phyloP scores from a whole-genome alignment of 2,113 vertebrate genomes.

The Oreochromis spilurus region DNA sequence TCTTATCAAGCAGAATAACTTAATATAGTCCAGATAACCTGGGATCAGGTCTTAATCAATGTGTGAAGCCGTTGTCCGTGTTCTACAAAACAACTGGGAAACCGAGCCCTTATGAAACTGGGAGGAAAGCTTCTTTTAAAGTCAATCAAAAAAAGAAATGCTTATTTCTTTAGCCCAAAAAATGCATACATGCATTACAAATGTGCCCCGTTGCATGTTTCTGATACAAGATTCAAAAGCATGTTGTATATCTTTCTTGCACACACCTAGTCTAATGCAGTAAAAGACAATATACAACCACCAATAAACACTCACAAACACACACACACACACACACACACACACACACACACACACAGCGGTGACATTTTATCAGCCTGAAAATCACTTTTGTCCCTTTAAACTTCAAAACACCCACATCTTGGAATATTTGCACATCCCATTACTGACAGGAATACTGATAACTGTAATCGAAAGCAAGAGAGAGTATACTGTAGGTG shows the following conservation, averaged over 20 bases:
- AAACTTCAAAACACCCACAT: not conserved
- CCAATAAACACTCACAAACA: not conserved
- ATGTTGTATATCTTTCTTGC: not conserved
- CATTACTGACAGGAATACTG: not conserved
- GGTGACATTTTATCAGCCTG: slow-evolving; percentile 29
- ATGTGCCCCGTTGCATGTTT: not conserved
- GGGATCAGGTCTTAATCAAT: slow-evolving; percentile 19
- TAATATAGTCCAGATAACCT: slow-evolving; percentile 37
- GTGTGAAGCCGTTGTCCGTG: slow-evolving; percentile 1
- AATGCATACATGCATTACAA: not conserved
- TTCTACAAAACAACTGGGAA: slow-evolving; percentile 12
- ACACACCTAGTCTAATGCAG: not conserved
- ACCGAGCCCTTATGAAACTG: slow-evolving; percentile 7
- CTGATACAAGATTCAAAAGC: not conserved
- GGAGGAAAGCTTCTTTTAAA: slow-evolving; percentile 26
- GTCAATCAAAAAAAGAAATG: slow-evolving; percentile 33
- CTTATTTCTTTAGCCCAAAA: slow-evolving; percentile 19
- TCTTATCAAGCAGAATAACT: slow-evolving; percentile 25
- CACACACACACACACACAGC: not conserved
- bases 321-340: not conserved
- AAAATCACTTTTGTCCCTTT: slow-evolving; percentile 20
- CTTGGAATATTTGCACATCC: not conserved
- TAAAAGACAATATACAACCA: not conserved
- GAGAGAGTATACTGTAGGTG: not conserved
- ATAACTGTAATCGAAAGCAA: not conserved